Percentiles rank a stretch among this genome's conserved stretches.
Evolutionary conservation across 2,888 invertebrate species (phyloP).

Genomic region (Nemurella pictetii): DNA sequence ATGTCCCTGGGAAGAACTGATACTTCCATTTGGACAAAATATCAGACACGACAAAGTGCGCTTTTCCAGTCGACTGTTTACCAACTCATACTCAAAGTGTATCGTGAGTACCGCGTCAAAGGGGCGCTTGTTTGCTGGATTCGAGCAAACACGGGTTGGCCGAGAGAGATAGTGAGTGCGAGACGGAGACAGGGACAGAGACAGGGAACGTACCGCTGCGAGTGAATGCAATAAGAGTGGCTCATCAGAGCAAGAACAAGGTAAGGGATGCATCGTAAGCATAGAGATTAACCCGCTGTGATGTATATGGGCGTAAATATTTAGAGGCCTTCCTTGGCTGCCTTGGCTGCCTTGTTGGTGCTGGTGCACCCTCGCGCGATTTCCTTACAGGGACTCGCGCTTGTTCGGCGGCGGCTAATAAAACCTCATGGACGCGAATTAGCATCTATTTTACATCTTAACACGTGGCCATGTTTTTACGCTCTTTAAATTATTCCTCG

Average conservation of each 20-base stretch:
- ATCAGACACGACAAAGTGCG: background rate
- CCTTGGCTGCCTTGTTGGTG: background rate
- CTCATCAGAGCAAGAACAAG: slow-evolving; percentile 2
- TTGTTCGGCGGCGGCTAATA: background rate
- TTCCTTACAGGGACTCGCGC: background rate
- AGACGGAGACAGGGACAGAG: slow-evolving; percentile 29
- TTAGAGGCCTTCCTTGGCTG: background rate
- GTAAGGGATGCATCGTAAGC: background rate
- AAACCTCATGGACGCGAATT: background rate
- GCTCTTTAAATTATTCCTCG: background rate
- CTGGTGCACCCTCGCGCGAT: background rate
- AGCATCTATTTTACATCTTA: background rate
- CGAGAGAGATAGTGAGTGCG: background rate
- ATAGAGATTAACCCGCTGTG: background rate
- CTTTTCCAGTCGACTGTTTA: background rate
- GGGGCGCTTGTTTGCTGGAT: background rate
- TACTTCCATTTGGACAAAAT: background rate
- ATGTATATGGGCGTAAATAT: background rate
- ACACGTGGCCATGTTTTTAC: background rate
- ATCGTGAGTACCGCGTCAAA: background rate
- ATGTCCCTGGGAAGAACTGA: background rate
- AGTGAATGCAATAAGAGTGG: background rate
- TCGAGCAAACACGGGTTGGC: slow-evolving; percentile 3
- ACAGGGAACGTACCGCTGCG: slow-evolving; percentile 1
- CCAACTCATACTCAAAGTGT: background rate